Evolutionary conservation across 2,113 vertebrate genomes (phyloP).

Genomic region (Condylura cristata): DNA sequence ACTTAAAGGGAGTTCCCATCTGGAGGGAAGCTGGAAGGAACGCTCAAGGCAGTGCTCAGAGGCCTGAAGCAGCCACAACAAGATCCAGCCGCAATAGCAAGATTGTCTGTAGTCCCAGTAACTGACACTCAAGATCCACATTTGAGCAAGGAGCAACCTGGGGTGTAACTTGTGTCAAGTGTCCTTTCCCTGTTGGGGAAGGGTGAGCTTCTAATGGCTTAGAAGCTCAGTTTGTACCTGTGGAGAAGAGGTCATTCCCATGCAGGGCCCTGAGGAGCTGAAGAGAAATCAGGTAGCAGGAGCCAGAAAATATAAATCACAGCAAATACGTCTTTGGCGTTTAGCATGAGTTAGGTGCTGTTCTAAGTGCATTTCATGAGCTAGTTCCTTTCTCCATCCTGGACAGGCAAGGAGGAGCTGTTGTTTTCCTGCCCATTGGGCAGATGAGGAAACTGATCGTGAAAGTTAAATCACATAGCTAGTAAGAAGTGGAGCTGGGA

Average conservation of each 20-base stretch:
- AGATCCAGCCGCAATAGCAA: background rate
- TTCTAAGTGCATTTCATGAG: background rate
- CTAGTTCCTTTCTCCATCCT: background rate
- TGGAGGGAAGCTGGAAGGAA: background rate
- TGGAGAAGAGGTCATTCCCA: background rate
- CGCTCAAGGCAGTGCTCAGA: background rate
- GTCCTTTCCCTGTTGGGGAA: background rate
- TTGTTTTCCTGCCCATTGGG: background rate
- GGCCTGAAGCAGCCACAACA: accelerated
- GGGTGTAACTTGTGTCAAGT: background rate
- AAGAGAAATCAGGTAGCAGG: background rate
- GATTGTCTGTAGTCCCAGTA: background rate
- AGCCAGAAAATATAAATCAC: background rate
- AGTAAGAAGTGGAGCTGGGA: background rate
- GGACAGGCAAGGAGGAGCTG: background rate
- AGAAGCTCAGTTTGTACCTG: background rate
- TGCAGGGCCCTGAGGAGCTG: background rate
- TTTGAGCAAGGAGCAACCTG: background rate
- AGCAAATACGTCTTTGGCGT: background rate
- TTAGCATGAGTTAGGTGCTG: background rate
- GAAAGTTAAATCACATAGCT: background rate
- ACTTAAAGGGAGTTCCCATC: background rate
- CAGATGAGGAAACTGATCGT: background rate
- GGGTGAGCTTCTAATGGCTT: background rate
- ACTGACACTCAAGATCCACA: background rate